Evolutionary conservation across 2,797 vertebrate species (phyloP).

Genomic region (Leontopithecus rosalia): DNA sequence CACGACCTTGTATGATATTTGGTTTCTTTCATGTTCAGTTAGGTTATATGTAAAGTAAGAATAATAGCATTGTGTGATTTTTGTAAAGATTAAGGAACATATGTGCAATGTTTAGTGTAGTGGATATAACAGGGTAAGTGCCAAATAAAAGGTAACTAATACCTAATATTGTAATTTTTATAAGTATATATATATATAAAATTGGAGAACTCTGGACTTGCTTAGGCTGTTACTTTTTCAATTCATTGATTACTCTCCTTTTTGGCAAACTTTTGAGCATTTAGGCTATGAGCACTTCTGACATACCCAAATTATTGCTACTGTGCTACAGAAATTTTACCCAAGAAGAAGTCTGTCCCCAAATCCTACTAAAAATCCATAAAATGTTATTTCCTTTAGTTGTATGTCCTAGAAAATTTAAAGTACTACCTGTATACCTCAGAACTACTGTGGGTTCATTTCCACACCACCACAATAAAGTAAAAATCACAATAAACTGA

Average conservation of each 20-base stretch:
- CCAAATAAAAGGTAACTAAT: neutral
- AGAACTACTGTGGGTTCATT: neutral
- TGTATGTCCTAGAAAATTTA: neutral
- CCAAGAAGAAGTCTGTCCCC: neutral
- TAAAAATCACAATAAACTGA: neutral
- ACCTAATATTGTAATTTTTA: neutral
- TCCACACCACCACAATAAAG: neutral
- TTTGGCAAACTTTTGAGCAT: neutral
- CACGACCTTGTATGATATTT: neutral
- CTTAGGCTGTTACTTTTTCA: neutral
- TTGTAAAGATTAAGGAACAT: neutral
- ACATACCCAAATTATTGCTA: neutral
- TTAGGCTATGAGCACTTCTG: neutral
- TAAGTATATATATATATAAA: neutral
- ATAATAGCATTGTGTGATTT: neutral
- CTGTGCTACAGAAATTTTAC: neutral
- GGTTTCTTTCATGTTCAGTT: neutral
- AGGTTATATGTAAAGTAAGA: neutral
- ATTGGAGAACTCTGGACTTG: neutral
- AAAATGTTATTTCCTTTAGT: neutral
- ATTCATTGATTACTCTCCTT: neutral
- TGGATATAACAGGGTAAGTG: neutral
- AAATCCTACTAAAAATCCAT: neutral
- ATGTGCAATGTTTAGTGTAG: neutral
- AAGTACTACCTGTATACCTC: neutral